These are phyloP conservation scores for Phalera bucephala DNA, from an alignment of 2,888 invertebrate species.

Conservation along the genomic window DNA sequence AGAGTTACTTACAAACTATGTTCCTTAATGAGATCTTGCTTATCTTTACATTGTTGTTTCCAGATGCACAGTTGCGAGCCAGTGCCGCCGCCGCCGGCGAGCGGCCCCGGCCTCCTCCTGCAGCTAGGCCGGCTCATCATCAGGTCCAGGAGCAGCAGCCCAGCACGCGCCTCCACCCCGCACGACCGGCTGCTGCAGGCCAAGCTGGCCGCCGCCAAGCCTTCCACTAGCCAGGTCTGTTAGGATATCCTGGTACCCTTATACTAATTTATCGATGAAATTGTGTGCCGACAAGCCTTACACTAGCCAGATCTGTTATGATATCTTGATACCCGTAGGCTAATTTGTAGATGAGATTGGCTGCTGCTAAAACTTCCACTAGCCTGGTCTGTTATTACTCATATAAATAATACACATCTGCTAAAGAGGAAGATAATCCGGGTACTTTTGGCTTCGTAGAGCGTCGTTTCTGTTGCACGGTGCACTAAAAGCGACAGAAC, in stretches of 20 bases:
- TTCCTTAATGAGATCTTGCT: no score
- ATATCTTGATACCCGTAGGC: not conserved
- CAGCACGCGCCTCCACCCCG: conserved; percentile 43
- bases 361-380: conserved; percentile 53
- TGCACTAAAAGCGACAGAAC: no score
- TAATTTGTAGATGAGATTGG: no score
- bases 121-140: conserved; percentile 85
- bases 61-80: conserved; percentile 80
- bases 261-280: no score
- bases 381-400: conserved; percentile 43
- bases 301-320: conserved; percentile 46
- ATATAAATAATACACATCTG: no score
- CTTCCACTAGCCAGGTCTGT: conserved; percentile 54
- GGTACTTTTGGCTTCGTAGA: no score
- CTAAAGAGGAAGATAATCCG: no score
- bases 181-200: conserved; percentile 50
- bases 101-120: conserved; percentile 78
- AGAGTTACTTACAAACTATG: no score
- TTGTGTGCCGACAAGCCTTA: conserved; percentile 50
- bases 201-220: conserved; percentile 49
- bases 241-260: conserved; percentile 3
- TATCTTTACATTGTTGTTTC: no score
- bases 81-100: conserved; percentile 52
- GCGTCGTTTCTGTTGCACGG: no score
- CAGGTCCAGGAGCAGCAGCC: conserved; percentile 82